Percentiles rank a stretch among this genome's conserved stretches.
Conservation (phyloP, 2,888 invertebrate genomes). For the Eilema griseolum region DNA sequence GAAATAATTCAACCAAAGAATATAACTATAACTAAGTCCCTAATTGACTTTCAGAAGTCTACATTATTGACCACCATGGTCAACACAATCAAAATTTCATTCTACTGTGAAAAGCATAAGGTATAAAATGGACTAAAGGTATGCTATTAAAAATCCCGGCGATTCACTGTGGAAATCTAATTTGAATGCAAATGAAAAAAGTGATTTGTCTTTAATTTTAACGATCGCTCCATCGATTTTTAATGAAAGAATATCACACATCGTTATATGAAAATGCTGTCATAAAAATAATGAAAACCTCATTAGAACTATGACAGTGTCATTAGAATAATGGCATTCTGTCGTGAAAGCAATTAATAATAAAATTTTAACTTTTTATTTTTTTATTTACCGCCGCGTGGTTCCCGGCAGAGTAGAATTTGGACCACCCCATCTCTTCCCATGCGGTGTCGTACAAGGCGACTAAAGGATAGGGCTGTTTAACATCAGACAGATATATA, state of each 20-base stretch:
- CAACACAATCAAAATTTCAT: constrained; percentile 14
- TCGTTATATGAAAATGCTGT: neutral
- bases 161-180: constrained; percentile 56
- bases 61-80: constrained; percentile 6
- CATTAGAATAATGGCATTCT: neutral
- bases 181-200: constrained; percentile 61
- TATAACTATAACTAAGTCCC: neutral
- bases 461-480: no score
- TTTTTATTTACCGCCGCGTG: no score
- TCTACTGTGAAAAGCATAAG: constrained; percentile 5
- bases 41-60: constrained; percentile 10
- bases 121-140: constrained; percentile 19
- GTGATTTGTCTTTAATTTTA: constrained; percentile 24
- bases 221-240: constrained; percentile 3
- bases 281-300: neutral
- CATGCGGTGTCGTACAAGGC: no score
- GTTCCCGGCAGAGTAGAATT: no score
- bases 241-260: constrained; percentile 23
- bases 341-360: neutral
- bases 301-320: neutral
- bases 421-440: no score
- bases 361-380: neutral
- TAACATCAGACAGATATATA: no score
- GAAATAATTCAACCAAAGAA: neutral
- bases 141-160: constrained; percentile 42